phyloP scores from a whole-genome alignment of 1,140 invertebrate species.

The Frieseomelitta varia region DNA sequence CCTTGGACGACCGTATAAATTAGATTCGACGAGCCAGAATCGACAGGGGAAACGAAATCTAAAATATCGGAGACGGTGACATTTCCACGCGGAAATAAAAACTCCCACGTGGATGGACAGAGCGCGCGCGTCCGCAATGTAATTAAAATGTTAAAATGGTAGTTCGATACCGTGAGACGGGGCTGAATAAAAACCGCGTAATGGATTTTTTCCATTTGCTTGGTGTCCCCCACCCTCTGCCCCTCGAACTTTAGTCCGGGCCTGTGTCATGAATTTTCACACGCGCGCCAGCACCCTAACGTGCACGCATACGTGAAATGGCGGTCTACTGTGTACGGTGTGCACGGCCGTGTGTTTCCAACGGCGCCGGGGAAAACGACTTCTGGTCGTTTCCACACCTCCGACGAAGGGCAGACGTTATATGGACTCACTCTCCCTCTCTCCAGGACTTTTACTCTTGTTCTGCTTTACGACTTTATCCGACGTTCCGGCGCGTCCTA shows the following conservation, averaged over 20 bases:
- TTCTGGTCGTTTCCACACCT: constrained; percentile 53
- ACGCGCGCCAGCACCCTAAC: not conserved
- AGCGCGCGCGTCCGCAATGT: not conserved
- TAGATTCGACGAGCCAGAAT: not conserved
- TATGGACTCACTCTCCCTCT: not conserved
- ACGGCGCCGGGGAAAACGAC: constrained; percentile 56
- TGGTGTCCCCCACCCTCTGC: not conserved
- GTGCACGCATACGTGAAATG: constrained; percentile 8
- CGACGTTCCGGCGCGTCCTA: constrained; percentile 39
- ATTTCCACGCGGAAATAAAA: not conserved
- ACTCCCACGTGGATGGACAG: not conserved
- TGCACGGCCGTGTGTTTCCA: constrained; percentile 18
- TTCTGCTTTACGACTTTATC: constrained; percentile 57
- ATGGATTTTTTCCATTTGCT: constrained; percentile 60
- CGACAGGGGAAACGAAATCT: not conserved
- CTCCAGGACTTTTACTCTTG: constrained; percentile 41
- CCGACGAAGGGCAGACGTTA: constrained; percentile 40
- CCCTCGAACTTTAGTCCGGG: constrained; percentile 21
- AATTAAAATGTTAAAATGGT: constrained; percentile 42
- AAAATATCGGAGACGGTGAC: not conserved
- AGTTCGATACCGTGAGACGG: constrained; percentile 23
- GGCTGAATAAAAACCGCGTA: constrained; percentile 46
- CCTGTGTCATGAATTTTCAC: constrained; percentile 45
- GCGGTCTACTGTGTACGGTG: not conserved
- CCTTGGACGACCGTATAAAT: not conserved